A percentile compares a stretch with the other conserved stretches of the same genome.
phyloP scores from a whole-genome alignment of 2,797 vertebrate species.

The Alosa sapidissima region DNA sequence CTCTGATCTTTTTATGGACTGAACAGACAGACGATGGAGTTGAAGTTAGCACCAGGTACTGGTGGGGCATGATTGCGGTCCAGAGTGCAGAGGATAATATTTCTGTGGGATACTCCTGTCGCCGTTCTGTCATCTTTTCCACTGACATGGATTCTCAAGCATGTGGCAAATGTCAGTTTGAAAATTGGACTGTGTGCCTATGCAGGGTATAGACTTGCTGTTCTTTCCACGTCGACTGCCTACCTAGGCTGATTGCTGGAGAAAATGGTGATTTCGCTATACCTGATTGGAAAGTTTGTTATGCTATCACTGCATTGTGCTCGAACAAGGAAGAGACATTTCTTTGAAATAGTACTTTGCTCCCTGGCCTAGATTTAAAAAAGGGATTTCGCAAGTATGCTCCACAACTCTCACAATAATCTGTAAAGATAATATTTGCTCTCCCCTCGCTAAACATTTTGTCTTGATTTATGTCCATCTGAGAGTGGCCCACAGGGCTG shows the following conservation, averaged over 20 bases:
- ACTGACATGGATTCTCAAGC: constrained; percentile 18
- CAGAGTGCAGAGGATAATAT: neutral
- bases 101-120: constrained; percentile 20
- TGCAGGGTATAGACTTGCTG: constrained; percentile 11
- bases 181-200: neutral
- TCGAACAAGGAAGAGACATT: neutral
- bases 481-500: constrained; percentile 36
- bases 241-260: neutral
- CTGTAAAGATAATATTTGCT: constrained; percentile 54
- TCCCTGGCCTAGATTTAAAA: constrained; percentile 32
- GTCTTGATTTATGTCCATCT: constrained; percentile 41
- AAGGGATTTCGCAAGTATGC: constrained; percentile 44
- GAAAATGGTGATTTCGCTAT: neutral
- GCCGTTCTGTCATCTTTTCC: constrained; percentile 27
- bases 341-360: constrained; percentile 30
- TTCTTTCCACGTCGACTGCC: constrained; percentile 14
- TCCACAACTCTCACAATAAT: constrained; percentile 46
- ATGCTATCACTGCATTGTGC: neutral
- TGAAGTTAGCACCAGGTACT: constrained; percentile 27
- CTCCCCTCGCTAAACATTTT: constrained; percentile 47
- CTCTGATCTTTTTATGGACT: constrained; percentile 24
- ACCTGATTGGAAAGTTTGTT: neutral
- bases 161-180: constrained; percentile 34
- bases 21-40: constrained; percentile 4
- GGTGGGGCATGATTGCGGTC: neutral